Conservation (phyloP, 2,797 vertebrate genomes). For the Cygnus olor region DNA sequence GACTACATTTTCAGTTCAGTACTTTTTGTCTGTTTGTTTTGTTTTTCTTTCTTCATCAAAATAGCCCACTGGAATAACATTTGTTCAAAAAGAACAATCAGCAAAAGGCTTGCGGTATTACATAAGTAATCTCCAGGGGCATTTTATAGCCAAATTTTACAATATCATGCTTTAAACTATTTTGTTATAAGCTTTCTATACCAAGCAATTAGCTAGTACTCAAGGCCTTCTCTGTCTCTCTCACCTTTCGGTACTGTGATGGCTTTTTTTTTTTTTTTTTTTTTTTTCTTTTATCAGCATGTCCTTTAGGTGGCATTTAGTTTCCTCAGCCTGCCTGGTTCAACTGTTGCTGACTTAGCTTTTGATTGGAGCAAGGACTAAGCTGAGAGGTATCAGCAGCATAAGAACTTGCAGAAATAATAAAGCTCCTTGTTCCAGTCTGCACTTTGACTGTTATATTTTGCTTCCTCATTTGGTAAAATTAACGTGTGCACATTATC, state of each 20-base stretch:
- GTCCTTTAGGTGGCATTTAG: neutral
- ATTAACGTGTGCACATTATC: neutral
- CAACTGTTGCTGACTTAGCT: neutral
- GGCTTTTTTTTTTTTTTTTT: neutral
- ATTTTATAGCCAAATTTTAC: neutral
- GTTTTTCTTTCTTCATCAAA: neutral
- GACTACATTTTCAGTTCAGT: neutral
- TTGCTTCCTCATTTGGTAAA: neutral
- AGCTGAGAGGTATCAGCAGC: neutral
- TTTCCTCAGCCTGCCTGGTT: neutral
- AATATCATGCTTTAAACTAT: neutral
- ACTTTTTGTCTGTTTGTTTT: neutral
- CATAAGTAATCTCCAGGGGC: neutral
- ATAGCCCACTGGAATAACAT: neutral
- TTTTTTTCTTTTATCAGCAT: neutral
- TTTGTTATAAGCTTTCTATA: neutral
- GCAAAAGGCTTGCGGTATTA: neutral
- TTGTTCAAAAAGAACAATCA: neutral
- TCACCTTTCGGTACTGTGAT: neutral
- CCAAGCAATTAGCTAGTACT: neutral
- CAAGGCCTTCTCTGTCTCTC: neutral
- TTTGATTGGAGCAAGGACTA: neutral
- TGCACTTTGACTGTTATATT: neutral
- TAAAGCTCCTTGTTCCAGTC: neutral
- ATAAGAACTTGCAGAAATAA: neutral